Base-by-base conservation (phyloP, 2,113 vertebrate species). In the Elaphurus davidianus region DNA sequence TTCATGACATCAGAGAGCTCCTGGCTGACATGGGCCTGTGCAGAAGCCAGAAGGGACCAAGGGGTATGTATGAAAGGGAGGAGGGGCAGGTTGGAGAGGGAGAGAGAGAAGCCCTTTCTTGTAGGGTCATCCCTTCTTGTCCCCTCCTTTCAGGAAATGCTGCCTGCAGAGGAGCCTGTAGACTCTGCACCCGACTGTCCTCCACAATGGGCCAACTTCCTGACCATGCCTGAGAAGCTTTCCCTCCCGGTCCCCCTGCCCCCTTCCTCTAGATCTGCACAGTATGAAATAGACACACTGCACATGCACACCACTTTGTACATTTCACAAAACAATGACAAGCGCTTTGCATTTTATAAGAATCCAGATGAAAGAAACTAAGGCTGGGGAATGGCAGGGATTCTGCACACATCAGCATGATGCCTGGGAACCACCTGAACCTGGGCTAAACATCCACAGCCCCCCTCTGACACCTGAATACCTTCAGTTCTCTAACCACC, bases 1-100 rank as follows among this genome's bases (percentile, higher is more conserved):
- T 96, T 95, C 97, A 97, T 83, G 50, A 93, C 84, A 79, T 86
- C 94, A 81, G 82, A 79, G 84, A 78, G 36, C 84, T 91, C 91
- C 40, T 71, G 60, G 92, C 92, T 92, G 83, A 93, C 54, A 50
- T 14, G 43, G 15, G 86, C n/a, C 60, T 83, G 40, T 23, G 12
- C 17, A 52, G 19, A 55, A 54, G 78, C 90, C 94, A 87, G 64
- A 85, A 79, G 9, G 85, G 47, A 92, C 33, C 64, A 83, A 45
- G 91, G 57, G 78, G 57, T 60, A 62, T 79, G 60, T 60, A 62
- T 79, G 60, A 88, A 54, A 43, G 78, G 67, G 5, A 91, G 50
- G 87, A 71, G n/a, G 19, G n/a, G 28, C 36, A 6, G 36, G 6
- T 55, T 57, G 62, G 23, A 52, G 17, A 47, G 43, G 7, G 28